Evolutionary conservation across 2,113 vertebrate species (phyloP), one percentile per base, ranked within the genome.

Genomic region (Neoarius graeffei): DNA sequence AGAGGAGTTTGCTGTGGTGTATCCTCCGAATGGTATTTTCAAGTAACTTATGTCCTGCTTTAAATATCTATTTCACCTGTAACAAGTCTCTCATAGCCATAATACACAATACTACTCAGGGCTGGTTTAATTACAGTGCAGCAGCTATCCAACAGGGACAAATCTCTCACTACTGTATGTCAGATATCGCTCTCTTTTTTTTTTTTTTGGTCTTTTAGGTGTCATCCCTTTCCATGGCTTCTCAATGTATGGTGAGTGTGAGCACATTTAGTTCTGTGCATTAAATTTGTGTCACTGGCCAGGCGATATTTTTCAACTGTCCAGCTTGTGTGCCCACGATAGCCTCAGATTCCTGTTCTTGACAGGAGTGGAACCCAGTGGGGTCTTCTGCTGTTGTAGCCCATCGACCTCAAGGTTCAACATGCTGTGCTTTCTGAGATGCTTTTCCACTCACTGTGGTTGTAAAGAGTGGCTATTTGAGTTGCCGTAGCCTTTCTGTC

Each of bases 141-240:
- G 7, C 71, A 42, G 42, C 13, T 77, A 7, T 91, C 50, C 77
- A 11, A 54, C 57, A 62, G 1, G 0, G 64, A 54, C 50, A 3
- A 87, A 35, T 87, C 1, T 57, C 27, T 81, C 3, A 59, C 11
- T 54, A 42, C 42, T 42, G 42, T n/a, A 42, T 57, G 48, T 66
- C 35, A 62, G 8, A 27, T 17, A 25, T 25, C 4, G 48, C 17
- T 86, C 0, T 66, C 15, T 66, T n/a, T 5, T 69, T 77, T 56
- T 87, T 7, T 93, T 88, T 94, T n/a, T n/a, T n/a, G n/a, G 14
- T 93, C 92, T 94, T 7, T 87, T 93, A 99, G 98, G 98, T 93
- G 97, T 99, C 0, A 97, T 99, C 87, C 98, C 98, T 71, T 99
- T 99, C 87, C 98, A 99, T 50, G 98, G 98, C 71, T 99, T 99